Evolutionary conservation across 2,888 invertebrate species (phyloP), one percentile per base, ranked within the genome.

Genomic region (Diarsia mendica): DNA sequence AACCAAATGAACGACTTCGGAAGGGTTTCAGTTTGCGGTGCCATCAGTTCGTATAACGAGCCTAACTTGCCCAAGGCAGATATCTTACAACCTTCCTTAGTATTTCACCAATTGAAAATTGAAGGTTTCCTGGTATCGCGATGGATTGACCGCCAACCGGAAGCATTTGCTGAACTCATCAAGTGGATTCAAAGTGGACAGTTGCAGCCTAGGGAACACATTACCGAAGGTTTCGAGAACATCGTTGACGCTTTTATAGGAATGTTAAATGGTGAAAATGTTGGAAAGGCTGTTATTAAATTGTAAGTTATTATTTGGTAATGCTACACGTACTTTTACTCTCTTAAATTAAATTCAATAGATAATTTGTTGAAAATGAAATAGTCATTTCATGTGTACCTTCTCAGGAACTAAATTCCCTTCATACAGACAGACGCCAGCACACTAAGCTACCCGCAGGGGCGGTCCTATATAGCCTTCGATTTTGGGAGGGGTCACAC

Each of bases 151-250:
- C 94, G 96, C 61, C 97, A 97, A 97, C 85, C 89, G 2, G 97
- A 97, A 88, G 98, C 97, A 1, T 77, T 79, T 97, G 55, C 97
- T 97, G 0, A 97, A 97, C 77, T 89, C 97, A 85, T 95, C 9
- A 90, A 96, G 72, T 97, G 97, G 97, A 96, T 98, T 76, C 93
- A 95, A 53, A 97, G 97, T 92, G 98, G 98, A n/a, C 97, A 98
- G 91, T 86, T 98, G 33, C 96, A 97, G 84, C 97, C 97, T 72
- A 94, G 93, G 51, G 98, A 98, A 92, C 97, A 97, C 2, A 91
- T 97, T 0, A 97, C 97, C 0, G 96, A 97, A 79, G 98, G 98
- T 8, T 98, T 98, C 88, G 97, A 98, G 71, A 97, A 98, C 67
- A 94, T 97, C 91, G 97, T 97, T 51, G 95, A 97, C 67, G 98